Evolutionary conservation across 2,113 vertebrate species (phyloP).

Genomic region (Ictidomys tridecemlineatus): DNA sequence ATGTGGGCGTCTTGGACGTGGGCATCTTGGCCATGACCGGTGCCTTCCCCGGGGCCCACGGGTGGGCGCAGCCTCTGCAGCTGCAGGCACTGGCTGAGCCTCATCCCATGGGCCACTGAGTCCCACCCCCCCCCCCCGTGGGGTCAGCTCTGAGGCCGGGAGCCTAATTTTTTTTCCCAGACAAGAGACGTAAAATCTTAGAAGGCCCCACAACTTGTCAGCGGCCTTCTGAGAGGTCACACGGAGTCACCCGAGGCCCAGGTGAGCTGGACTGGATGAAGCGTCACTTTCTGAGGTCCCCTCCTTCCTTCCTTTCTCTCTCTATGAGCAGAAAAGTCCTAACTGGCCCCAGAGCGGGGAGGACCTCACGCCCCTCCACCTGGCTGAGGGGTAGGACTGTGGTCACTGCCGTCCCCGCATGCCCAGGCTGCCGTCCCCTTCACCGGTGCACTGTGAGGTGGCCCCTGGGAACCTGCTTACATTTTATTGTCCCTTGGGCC

Average conservation of each 20-base stretch:
- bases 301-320: background rate
- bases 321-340: background rate
- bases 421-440: rapidly evolving
- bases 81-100: rapidly evolving
- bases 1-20: rapidly evolving
- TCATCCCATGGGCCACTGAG: rapidly evolving
- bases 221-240: background rate
- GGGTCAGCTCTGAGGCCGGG: too few relatives aligned
- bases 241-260: background rate
- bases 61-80: too few relatives aligned
- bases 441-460: background rate
- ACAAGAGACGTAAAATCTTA: background rate
- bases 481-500: background rate
- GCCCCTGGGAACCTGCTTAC: background rate
- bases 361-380: background rate
- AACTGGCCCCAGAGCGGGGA: background rate
- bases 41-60: too few relatives aligned
- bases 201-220: background rate
- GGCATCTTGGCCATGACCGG: background rate
- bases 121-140: background rate
- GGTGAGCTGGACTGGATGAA: background rate
- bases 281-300: background rate
- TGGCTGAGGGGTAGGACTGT: rapidly evolving
- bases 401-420: background rate
- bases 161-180: background rate